Conservation (phyloP, 1,140 invertebrate genomes). For the Bicyclus anynana region DNA sequence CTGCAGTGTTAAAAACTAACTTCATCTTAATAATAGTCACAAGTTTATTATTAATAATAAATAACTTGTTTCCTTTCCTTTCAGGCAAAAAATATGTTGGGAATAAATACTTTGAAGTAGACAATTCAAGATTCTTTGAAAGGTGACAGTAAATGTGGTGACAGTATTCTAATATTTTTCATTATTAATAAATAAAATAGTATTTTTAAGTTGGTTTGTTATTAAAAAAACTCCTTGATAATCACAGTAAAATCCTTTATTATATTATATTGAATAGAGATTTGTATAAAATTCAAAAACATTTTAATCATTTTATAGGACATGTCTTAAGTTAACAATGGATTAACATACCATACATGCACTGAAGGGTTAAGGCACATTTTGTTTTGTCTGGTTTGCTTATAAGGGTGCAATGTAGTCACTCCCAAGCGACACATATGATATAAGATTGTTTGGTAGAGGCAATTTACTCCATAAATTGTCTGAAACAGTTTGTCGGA, state of each 20-base stretch:
- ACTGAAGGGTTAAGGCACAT: constrained; percentile 35
- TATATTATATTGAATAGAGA: constrained; percentile 42
- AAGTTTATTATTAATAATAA: too few relatives aligned
- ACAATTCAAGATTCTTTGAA: constrained; percentile 9
- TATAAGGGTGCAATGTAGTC: constrained; percentile 65
- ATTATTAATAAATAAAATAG: constrained; percentile 12
- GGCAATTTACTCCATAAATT: constrained; percentile 57
- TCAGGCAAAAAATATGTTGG: constrained; percentile 70
- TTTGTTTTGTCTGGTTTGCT: constrained; percentile 21
- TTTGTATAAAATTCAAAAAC: constrained; percentile 54
- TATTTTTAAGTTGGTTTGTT: constrained; percentile 6
- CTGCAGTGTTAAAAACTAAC: too few relatives aligned
- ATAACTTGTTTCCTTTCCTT: constrained; percentile 35
- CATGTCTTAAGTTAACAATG: constrained; percentile 37
- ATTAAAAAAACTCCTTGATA: constrained; percentile 8
- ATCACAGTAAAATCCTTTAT: constrained; percentile 37
- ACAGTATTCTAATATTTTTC: constrained; percentile 24
- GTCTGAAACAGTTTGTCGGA: constrained; percentile 62
- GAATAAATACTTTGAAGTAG: constrained; percentile 65
- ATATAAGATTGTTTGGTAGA: constrained; percentile 63
- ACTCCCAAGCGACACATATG: constrained; percentile 63
- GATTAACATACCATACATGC: constrained; percentile 31
- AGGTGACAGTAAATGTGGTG: constrained; percentile 10
- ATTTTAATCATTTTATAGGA: constrained; percentile 39
- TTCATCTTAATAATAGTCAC: too few relatives aligned